Evolutionary conservation across 2,797 vertebrate genomes (phyloP).

Genomic region (Chelmon rostratus): DNA sequence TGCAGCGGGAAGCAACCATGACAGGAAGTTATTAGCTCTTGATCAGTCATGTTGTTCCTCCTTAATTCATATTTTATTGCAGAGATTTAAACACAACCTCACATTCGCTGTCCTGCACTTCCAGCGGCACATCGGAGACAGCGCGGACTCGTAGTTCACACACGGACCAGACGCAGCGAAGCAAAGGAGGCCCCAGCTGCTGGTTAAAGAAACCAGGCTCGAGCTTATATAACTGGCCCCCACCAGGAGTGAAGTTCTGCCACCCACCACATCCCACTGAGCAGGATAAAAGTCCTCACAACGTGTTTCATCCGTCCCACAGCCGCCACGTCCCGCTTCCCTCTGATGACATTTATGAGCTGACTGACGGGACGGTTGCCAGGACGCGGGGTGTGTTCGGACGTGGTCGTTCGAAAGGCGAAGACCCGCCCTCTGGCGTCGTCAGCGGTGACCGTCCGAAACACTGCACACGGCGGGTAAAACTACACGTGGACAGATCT

Average conservation of each 20-base stretch:
- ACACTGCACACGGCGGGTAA: too few relatives aligned
- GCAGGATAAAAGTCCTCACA: slow-evolving; percentile 65
- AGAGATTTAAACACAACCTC: neutral
- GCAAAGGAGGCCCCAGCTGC: slow-evolving; percentile 38
- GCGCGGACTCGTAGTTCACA: neutral
- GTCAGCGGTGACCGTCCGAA: slow-evolving; percentile 18
- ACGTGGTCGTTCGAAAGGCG: slow-evolving; percentile 44
- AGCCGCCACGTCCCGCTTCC: slow-evolving; percentile 60
- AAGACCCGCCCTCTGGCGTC: slow-evolving; percentile 42
- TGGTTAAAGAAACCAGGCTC: slow-evolving; percentile 73
- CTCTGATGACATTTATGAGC: slow-evolving; percentile 75
- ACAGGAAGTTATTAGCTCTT: too few relatives aligned
- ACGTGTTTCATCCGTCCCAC: slow-evolving; percentile 55
- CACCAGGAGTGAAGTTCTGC: slow-evolving; percentile 34
- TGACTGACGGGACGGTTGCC: slow-evolving; percentile 73
- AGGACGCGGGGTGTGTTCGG: slow-evolving; percentile 48
- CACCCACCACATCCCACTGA: slow-evolving; percentile 53
- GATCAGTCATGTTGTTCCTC: too few relatives aligned
- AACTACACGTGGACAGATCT: slow-evolving; percentile 38
- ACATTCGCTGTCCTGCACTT: neutral
- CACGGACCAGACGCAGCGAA: slow-evolving; percentile 40
- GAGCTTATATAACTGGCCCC: slow-evolving; percentile 38
- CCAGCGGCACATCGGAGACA: neutral
- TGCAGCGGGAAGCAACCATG: too few relatives aligned
- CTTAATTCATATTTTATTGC: neutral